Percentiles rank a stretch among this genome's conserved stretches.
These are phyloP conservation scores for Leptopilina drosophilae DNA, from an alignment of 2,888 invertebrate species.

Conservation along the genomic window DNA sequence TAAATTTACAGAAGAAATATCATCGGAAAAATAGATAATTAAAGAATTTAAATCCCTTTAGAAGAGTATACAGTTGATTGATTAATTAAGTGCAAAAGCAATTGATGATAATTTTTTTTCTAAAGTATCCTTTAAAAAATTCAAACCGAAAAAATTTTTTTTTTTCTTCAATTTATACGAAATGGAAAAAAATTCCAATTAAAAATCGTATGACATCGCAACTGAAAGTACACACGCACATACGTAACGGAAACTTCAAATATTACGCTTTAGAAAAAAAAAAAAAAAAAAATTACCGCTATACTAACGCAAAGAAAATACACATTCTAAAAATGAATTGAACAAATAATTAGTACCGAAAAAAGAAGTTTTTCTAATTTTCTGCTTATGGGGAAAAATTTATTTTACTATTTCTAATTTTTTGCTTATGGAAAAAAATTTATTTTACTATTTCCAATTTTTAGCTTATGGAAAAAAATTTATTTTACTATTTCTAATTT, in stretches of 20 bases:
- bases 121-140: too few relatives aligned
- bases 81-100: too few relatives aligned
- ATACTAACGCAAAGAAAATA: neutral
- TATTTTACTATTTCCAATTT: neutral
- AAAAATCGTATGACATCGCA: neutral
- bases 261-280: neutral
- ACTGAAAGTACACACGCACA: neutral
- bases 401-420: neutral
- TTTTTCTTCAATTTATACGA: neutral
- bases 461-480: too few relatives aligned
- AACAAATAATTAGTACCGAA: neutral
- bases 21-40: too few relatives aligned
- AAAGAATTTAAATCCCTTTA: too few relatives aligned
- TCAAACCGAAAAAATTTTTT: neutral
- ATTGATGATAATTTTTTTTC: too few relatives aligned
- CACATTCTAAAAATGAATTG: neutral
- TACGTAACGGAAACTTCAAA: neutral
- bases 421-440: too few relatives aligned
- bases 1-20: too few relatives aligned
- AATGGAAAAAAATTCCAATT: neutral
- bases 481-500: neutral
- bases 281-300: conserved; percentile 3
- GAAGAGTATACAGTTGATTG: too few relatives aligned
- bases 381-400: too few relatives aligned
- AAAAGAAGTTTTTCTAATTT: neutral